Evolutionary conservation across 2,113 vertebrate species (phyloP).

Genomic region (Regulus satrapa): DNA sequence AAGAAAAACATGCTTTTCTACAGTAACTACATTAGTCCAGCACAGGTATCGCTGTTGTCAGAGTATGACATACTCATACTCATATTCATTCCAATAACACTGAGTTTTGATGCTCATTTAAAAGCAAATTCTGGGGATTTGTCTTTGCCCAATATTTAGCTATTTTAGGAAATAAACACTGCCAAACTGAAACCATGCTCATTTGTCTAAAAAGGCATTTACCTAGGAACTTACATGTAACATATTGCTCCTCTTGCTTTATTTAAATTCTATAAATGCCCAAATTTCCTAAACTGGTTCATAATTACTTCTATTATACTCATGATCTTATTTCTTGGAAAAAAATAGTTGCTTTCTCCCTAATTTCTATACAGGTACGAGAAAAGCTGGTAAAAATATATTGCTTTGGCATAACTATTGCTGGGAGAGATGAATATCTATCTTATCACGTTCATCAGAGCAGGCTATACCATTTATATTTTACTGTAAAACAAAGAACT

Average conservation of each 20-base stretch:
- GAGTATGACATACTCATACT: not conserved
- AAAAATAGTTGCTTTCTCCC: not conserved
- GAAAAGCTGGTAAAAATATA: not conserved
- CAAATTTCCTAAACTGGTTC: not conserved
- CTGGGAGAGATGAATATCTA: not conserved
- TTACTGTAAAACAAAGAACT: slow-evolving; percentile 55
- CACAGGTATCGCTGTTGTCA: not conserved
- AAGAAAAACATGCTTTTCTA: not conserved
- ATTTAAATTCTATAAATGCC: not conserved
- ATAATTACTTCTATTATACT: not conserved
- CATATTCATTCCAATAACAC: not conserved
- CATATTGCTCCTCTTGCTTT: not conserved
- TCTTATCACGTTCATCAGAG: not conserved
- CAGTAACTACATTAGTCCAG: not conserved
- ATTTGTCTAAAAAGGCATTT: not conserved
- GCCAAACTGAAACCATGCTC: not conserved
- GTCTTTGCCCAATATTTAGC: not conserved
- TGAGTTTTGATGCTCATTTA: not conserved
- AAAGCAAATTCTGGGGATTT: not conserved
- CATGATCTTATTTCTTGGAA: not conserved
- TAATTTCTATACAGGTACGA: not conserved
- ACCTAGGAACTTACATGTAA: not conserved
- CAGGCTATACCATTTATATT: slow-evolving; percentile 3
- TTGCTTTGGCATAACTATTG: not conserved
- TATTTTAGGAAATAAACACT: not conserved